Base-by-base conservation (phyloP, 2,888 invertebrate species). In the Galerucella pusilla region DNA sequence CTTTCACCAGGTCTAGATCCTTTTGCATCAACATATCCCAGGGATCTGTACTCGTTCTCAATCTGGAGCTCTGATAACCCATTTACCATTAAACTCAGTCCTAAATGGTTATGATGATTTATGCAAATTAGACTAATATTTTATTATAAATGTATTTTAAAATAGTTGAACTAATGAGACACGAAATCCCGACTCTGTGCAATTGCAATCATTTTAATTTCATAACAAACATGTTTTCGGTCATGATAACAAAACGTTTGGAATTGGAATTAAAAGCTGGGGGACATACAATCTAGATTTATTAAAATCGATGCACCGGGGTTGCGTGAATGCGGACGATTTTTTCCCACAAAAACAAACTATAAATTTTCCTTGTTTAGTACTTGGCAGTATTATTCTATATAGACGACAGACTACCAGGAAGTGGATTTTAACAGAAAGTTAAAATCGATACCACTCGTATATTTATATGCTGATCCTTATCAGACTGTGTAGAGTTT, bases 371-470 rank as follows among this genome's bases (percentile, higher is more conserved):
- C 64, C 12, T 20, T 65, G 45, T 65, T 65, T 65, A 65, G 16
- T 65, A 65, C 46, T 46, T 45, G 45, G 46, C 20, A 45, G 49
- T 49, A 49, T 20, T 65, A 65, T 45, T 46, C 46, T 46, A 46
- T 65, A 65, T 46, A 45, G 45, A 11, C n/a, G 64, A 46, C 64
- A 64, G n/a, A 64, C 64, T 64, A 64, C 46, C 64, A 64, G 64
- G 64, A 65, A 65, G 46, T 6, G 46, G 45, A 10, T 65, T 42
- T 46, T 14, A 54, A 57, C 20, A 16, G 57, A 35, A 57, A 16
- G 5, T 57, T 57, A n/a, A n/a, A 52, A 52, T 52, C 52, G 52
- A 52, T 49, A 49, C 2, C 49, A 14, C 12, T 52, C 14, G 52
- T 52, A 14, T 52, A 3, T 35, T 5, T 5, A 35, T 7, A 35